Evolutionary conservation across 2,888 invertebrate genomes (phyloP).

Genomic region (Ditula angustiorana): DNA sequence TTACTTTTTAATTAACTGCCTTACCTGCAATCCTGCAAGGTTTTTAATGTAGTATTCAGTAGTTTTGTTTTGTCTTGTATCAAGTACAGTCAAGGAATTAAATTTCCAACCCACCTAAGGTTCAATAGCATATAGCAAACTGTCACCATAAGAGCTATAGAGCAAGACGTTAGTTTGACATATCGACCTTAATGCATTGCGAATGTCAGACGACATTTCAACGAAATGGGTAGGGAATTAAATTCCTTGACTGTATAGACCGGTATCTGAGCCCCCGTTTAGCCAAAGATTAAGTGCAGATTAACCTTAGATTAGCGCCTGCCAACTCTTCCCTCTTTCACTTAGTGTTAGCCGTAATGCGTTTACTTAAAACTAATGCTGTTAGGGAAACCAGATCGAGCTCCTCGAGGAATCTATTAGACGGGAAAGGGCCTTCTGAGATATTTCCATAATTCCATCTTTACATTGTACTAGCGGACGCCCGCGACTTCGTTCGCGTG

Average conservation of each 20-base stretch:
- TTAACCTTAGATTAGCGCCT: not conserved
- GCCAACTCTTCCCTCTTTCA: constrained; percentile 6
- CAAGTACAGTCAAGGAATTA: no score
- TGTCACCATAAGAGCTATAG: no score
- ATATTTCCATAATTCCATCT: no score
- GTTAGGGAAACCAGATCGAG: constrained; percentile 47
- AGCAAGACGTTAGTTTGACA: not conserved
- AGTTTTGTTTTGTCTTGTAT: no score
- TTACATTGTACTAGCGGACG: no score
- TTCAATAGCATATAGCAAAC: no score
- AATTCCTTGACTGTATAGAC: not conserved
- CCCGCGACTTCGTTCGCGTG: no score
- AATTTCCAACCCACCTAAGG: no score
- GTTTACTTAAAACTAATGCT: constrained; percentile 62
- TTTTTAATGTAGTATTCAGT: no score
- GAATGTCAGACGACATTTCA: not conserved
- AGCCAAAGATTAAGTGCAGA: not conserved
- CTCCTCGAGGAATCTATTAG: constrained; percentile 1
- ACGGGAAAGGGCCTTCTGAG: not conserved
- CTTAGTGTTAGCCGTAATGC: constrained; percentile 45
- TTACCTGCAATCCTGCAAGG: no score
- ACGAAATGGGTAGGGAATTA: no score
- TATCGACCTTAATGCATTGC: not conserved
- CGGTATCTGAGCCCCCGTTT: not conserved
- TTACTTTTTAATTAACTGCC: no score